These are phyloP conservation scores for Zeus faber DNA, from an alignment of 2,113 vertebrate species.

Conservation along the genomic window DNA sequence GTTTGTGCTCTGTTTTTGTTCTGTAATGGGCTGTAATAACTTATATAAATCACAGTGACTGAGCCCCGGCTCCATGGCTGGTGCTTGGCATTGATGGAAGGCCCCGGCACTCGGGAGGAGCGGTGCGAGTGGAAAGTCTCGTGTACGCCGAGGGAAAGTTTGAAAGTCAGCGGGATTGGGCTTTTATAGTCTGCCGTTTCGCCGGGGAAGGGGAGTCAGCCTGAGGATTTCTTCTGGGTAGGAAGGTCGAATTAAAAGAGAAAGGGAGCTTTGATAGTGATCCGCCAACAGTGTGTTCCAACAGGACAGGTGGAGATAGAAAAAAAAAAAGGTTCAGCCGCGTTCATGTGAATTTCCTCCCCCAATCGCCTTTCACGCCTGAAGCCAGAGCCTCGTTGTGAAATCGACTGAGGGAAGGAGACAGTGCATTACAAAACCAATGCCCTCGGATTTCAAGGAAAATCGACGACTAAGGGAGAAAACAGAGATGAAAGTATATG, in stretches of 20 bases:
- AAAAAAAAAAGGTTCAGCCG: constrained; percentile 44
- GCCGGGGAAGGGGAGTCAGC: constrained; percentile 55
- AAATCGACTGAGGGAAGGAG: constrained; percentile 48
- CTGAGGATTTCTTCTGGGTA: constrained; percentile 56
- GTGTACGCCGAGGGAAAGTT: constrained; percentile 56
- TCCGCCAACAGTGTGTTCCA: constrained; percentile 63
- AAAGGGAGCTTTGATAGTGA: constrained; percentile 63
- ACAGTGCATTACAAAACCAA: constrained; percentile 48
- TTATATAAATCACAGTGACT: constrained; percentile 75
- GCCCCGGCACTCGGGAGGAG: constrained; percentile 53
- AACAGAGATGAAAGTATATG: not conserved
- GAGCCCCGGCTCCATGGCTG: constrained; percentile 55
- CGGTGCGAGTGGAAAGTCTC: constrained; percentile 49
- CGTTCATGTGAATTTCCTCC: constrained; percentile 42
- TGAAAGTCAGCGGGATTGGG: constrained; percentile 62
- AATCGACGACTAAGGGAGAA: not conserved
- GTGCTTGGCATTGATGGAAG: constrained; percentile 72
- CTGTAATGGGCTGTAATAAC: constrained; percentile 74
- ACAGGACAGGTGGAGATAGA: constrained; percentile 60
- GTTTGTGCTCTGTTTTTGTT: constrained; percentile 69
- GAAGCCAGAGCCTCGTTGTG: constrained; percentile 49
- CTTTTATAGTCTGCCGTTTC: constrained; percentile 61
- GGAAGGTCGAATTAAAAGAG: constrained; percentile 63
- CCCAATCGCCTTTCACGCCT: constrained; percentile 42
- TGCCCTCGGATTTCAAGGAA: not conserved